A percentile compares a stretch with the other conserved stretches of the same genome.
These are phyloP conservation scores for Drosophila punjabiensis DNA, from an alignment of 1,140 invertebrate species.

Conservation along the genomic window DNA sequence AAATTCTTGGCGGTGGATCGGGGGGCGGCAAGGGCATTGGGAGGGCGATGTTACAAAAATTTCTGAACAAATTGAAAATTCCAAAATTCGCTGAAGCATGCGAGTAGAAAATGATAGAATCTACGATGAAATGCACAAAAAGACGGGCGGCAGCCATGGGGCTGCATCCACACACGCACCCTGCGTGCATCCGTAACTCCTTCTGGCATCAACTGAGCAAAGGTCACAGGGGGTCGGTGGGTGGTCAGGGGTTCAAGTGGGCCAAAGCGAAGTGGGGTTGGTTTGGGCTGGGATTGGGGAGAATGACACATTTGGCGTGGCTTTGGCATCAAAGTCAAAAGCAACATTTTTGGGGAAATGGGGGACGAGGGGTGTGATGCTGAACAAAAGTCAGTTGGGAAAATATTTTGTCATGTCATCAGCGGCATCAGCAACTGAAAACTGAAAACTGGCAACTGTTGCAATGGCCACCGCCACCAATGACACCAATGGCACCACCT, in stretches of 20 bases:
- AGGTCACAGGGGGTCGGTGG: slow-evolving; percentile 35
- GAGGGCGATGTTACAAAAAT: slow-evolving; percentile 62
- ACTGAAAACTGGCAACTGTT: slow-evolving; percentile 69
- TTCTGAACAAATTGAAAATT: slow-evolving; percentile 83
- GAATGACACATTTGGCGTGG: slow-evolving; percentile 55
- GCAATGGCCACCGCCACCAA: slow-evolving; percentile 38
- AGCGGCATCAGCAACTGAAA: slow-evolving; percentile 59
- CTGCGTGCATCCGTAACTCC: slow-evolving; percentile 39
- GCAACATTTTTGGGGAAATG: slow-evolving; percentile 57
- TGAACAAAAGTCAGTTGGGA: slow-evolving; percentile 71
- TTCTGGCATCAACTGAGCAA: slow-evolving; percentile 50
- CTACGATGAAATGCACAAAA: slow-evolving; percentile 81
- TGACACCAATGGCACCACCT: slow-evolving; percentile 24
- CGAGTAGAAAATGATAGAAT: slow-evolving; percentile 81
- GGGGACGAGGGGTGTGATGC: not conserved
- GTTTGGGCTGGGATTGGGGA: slow-evolving; percentile 1
- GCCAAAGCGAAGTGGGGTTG: not conserved
- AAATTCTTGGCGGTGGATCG: slow-evolving; percentile 50
- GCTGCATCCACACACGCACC: slow-evolving; percentile 43
- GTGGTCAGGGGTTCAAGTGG: not conserved
- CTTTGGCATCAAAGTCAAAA: slow-evolving; percentile 77
- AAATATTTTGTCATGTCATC: slow-evolving; percentile 84
- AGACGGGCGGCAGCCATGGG: slow-evolving; percentile 8
- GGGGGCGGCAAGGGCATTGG: not conserved
- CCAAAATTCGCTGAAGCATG: slow-evolving; percentile 80